Conservation (phyloP, 2,888 invertebrate species). For the Ormyrus labotus region DNA sequence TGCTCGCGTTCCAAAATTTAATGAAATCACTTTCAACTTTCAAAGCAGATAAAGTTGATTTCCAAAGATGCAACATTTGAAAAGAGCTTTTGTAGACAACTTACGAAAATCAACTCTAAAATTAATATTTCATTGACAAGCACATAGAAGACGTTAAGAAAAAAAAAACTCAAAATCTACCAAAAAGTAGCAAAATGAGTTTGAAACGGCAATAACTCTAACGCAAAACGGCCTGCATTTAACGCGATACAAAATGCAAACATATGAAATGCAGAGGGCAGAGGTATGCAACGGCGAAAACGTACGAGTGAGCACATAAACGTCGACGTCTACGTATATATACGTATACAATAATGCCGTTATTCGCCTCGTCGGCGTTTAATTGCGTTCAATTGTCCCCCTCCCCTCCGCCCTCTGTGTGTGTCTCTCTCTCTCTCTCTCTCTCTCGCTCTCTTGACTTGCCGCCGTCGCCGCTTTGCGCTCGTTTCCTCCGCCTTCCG, state of each 20-base stretch:
- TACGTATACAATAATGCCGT: constrained; percentile 34
- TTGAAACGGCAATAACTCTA: no score
- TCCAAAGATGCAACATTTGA: no score
- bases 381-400: constrained; percentile 56
- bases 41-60: no score
- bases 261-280: constrained; percentile 1
- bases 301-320: constrained; percentile 1
- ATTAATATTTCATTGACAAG: no score
- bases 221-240: no score
- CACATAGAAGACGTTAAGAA: no score
- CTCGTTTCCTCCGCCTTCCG: not conserved
- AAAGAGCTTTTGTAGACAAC: no score
- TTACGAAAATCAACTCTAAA: no score
- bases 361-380: constrained; percentile 48
- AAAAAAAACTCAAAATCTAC: no score
- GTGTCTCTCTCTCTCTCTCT: constrained; percentile 32
- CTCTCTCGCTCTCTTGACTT: constrained; percentile 50
- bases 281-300: not conserved
- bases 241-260: not conserved
- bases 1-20: no score
- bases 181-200: no score
- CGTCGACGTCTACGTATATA: constrained; percentile 1
- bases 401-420: not conserved
- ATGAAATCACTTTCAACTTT: no score
- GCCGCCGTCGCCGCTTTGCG: constrained; percentile 33